Base-by-base conservation (phyloP, 2,888 invertebrate species). In the Fragum whitleyi region DNA sequence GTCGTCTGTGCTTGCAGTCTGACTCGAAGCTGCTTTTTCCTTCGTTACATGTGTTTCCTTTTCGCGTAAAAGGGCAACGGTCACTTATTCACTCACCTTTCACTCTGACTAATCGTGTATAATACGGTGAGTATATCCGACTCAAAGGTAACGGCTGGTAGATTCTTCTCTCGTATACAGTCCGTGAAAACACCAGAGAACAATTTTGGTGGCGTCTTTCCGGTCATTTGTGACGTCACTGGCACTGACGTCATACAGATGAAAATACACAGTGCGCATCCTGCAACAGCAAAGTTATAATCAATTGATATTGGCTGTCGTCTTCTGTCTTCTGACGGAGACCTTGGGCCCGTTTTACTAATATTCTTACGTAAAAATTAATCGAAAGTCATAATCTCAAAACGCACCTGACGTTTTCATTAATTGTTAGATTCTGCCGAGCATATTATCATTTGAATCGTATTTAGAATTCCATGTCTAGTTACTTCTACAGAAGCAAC, bases 121-220 rank as follows among this genome's bases (percentile, higher is more conserved):
- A 62, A n/a, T 0, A 62, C 62, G 6, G 23, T 36, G 14, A 62
- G 62, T 26, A 62, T 62, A n/a, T 62, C 62, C 16, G 62, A 62
- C 21, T 62, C 62, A 28, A n/a, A 28, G 16, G 16, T 21, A n/a
- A 62, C 21, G n/a, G 62, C 36, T 21, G 62, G 62, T 21, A 62
- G 62, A n/a, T 62, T 62, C 3, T 32, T 28, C 28, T 29, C 62
- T 36, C 62, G 62, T 16, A 62, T 62, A 32, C 62, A 62, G 11
- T 19, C 21, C 36, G n/a, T 36, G n/a, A 62, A 62, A n/a, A 32
- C 62, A 16, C 14, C 36, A 0, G 62, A 32, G 21, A 62, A 62
- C 1, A 19, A 28, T 2, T 16, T 9, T n/a, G 62, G 62, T 16
- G 36, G 9, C 19, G 32, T 5, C 14, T 14, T 6, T 0, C 16